Conservation (phyloP, 2,888 invertebrate species). For the Disparrhopalites patrizii region DNA sequence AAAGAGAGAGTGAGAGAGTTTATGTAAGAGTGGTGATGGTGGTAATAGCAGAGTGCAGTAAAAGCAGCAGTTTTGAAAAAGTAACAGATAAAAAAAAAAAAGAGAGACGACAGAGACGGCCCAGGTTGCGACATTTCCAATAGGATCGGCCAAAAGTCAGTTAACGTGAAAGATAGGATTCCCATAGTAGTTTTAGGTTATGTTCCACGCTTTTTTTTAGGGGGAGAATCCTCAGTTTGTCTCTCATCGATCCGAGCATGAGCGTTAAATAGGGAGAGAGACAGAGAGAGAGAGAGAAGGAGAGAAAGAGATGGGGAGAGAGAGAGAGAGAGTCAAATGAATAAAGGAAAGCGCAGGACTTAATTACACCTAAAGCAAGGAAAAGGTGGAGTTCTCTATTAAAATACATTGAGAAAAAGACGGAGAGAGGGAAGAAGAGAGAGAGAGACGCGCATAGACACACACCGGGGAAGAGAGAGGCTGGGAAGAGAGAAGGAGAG, state of each 20-base stretch:
- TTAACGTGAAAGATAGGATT: slow-evolving; percentile 37
- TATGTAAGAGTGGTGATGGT: slow-evolving; percentile 1
- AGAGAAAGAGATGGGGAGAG: too few relatives aligned
- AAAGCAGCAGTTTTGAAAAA: neutral
- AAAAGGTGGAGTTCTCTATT: slow-evolving; percentile 48
- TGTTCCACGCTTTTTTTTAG: slow-evolving; percentile 17
- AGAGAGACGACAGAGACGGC: slow-evolving; percentile 25
- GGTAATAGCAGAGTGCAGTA: slow-evolving; percentile 1
- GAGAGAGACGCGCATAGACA: too few relatives aligned
- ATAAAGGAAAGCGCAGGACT: slow-evolving; percentile 46
- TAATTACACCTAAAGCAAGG: slow-evolving; percentile 47
- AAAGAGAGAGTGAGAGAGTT: too few relatives aligned
- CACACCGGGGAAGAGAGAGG: too few relatives aligned
- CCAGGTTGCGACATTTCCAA: slow-evolving; percentile 33
- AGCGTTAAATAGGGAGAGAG: slow-evolving; percentile 44
- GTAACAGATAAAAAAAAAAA: slow-evolving; percentile 18
- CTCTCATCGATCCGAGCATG: slow-evolving; percentile 49
- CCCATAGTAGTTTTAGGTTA: slow-evolving; percentile 24
- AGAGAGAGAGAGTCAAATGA: slow-evolving; percentile 22
- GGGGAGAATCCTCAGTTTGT: slow-evolving; percentile 32
- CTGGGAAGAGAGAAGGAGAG: too few relatives aligned
- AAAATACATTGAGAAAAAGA: slow-evolving; percentile 26
- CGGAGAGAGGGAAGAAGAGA: neutral
- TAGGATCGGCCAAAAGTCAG: slow-evolving; percentile 36
- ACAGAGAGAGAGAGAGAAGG: slow-evolving; percentile 29